Evolutionary conservation across 2,888 invertebrate species (phyloP).

Genomic region (Rhagonycha fulva): DNA sequence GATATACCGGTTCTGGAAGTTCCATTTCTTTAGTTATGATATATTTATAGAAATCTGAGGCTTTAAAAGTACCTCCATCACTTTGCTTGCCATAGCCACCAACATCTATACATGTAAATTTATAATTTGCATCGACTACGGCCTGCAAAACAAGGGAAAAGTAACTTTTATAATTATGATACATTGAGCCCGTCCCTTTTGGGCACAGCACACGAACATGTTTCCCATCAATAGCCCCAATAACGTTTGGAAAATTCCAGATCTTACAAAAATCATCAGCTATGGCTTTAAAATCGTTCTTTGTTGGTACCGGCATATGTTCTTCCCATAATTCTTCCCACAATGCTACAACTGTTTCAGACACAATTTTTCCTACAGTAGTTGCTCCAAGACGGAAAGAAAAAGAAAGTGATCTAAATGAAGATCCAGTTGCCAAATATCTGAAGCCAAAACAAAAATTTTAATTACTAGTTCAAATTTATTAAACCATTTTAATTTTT

Average conservation of each 20-base stretch:
- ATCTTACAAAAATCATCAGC: not conserved
- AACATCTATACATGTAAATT: conserved; percentile 35
- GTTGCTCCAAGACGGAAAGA: too few relatives aligned
- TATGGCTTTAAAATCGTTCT: not conserved
- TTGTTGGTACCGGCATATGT: conserved; percentile 11
- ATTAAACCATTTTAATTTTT: too few relatives aligned
- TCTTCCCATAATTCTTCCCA: conserved; percentile 13
- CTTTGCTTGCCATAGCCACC: conserved; percentile 40
- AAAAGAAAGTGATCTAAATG: too few relatives aligned
- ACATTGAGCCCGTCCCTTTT: not conserved
- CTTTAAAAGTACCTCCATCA: conserved; percentile 33
- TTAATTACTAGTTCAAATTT: too few relatives aligned
- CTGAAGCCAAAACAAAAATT: too few relatives aligned
- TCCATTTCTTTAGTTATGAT: not conserved
- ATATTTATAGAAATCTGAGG: too few relatives aligned
- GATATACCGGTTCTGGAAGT: not conserved
- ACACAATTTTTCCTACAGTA: too few relatives aligned
- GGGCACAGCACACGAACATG: conserved; percentile 5
- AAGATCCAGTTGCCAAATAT: too few relatives aligned
- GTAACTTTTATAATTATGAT: not conserved
- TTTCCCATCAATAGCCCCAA: conserved; percentile 8
- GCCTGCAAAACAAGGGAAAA: not conserved
- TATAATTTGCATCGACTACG: conserved; percentile 24
- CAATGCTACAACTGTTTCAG: not conserved
- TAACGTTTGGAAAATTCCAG: conserved; percentile 2